Evolutionary conservation across 2,888 invertebrate species (phyloP), one percentile per base, ranked within the genome.

Genomic region (Xanthorhoe spadicearia): DNA sequence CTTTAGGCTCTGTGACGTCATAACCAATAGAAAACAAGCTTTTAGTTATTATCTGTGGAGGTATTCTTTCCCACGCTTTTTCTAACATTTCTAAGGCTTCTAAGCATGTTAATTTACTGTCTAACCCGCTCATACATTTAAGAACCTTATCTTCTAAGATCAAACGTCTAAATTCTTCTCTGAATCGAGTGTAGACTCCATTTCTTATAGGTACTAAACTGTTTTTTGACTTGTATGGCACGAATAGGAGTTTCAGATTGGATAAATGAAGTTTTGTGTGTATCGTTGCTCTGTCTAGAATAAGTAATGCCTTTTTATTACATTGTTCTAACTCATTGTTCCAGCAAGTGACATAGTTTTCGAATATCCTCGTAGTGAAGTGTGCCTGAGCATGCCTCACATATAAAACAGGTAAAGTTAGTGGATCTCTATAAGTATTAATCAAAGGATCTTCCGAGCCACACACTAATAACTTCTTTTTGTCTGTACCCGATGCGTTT

Each of bases 341-440:
- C 85, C 85, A 85, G 65, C 76, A 79, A 66, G 76, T 81, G 0
- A 84, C 82, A 15, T 82, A 84, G 19, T 83, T 80, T 55, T 85
- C 85, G 52, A 85, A 85, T 76, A 83, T 82, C 61, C 73, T 73
- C 0, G 84, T 85, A 0, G 84, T 85, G 28, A 85, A 84, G 62
- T 84, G 84, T 0, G 81, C 83, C 65, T 81, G 75, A 0, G 75
- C 70, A 59, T 85, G 83, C 3, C 83, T 75, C 10, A 83, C 81
- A 46, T 85, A 85, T 0, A 79, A 76, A 0, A 85, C 84, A 0
- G 84, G 84, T 38, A 85, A 72, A 0, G 80, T 83, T 19, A 80
- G 76, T 0, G 82, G 78, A 28, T 80, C 70, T 65, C 83, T 80
- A 50, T 72, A 74, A 0, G 83, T 83, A 71, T 81, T 77, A 52